Evolutionary conservation across 2,113 vertebrate species (phyloP), one percentile per base, ranked within the genome.

Genomic region (Chelonoidis abingdonii): DNA sequence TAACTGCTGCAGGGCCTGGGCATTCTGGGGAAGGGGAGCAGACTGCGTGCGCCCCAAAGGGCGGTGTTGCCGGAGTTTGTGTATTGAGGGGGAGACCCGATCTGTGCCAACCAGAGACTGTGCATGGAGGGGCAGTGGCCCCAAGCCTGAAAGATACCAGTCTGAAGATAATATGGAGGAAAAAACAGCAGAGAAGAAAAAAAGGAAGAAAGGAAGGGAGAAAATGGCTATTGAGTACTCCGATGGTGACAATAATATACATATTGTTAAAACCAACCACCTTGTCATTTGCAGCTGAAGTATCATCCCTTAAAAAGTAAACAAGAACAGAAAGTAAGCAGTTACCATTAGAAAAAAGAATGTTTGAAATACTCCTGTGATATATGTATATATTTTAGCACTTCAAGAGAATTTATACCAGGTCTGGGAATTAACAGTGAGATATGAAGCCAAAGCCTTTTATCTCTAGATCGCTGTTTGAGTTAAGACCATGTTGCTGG

Each of bases 1-100:
- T 96, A 99, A 98, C 97, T 99, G 99, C 98, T 99, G 99, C 95
- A 99, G 98, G 81, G 99, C 99, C 97, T 99, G 99, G 11, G 99
- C 97, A 79, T 98, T 99, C 98, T 99, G 99, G 47, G 99, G 99
- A 97, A 99, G 98, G 2, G 99, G 99, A 24, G 99, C 99, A 2
- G 99, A 99, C 98, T 99, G 99, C 2, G 99, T 99, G 90, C 99
- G 99, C 47, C 99, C 99, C 87, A 99, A 97, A 0, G 99, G 99
- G 94, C 99, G 99, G 98, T 99, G 99, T 97, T 99, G 99, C 92
- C 99, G 98, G 89, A 99, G 98, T 97, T 99, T 99, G 98, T 99
- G 99, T 92, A 99, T 98, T 44, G 99, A 98, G 49, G 99, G 99
- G 19, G 99, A 98, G 47, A 98, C 97, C 14, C 98, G 98, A 84